A percentile compares a stretch with the other conserved stretches of the same genome.
These are phyloP conservation scores for Alces alces DNA, from an alignment of 2,113 vertebrate species.

Conservation along the genomic window DNA sequence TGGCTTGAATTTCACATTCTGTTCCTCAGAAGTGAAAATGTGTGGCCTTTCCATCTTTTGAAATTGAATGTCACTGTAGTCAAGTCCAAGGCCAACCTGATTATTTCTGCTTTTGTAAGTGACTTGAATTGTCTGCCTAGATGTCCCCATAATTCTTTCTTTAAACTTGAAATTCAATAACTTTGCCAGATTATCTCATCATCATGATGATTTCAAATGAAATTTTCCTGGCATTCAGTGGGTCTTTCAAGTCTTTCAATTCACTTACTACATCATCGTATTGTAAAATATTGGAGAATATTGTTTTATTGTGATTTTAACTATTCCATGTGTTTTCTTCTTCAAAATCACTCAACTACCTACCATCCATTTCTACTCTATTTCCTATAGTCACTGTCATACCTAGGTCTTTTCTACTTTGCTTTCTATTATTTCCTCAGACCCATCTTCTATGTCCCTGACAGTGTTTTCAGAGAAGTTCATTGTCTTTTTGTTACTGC, in stretches of 20 bases:
- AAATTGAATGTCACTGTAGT: constrained; percentile 24
- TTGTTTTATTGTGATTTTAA: neutral
- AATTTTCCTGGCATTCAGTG: neutral
- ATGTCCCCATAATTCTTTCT: neutral
- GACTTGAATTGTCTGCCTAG: constrained; percentile 26
- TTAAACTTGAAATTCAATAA: constrained; percentile 19
- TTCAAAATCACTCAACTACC: neutral
- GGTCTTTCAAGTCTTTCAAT: neutral
- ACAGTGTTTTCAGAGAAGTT: neutral
- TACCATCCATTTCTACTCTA: neutral
- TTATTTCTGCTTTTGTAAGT: constrained; percentile 32
- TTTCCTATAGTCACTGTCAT: neutral
- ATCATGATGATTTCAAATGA: neutral
- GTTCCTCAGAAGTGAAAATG: constrained; percentile 8
- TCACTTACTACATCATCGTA: neutral
- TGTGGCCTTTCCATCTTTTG: constrained; percentile 32
- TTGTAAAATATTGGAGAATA: neutral
- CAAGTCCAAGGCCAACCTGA: neutral
- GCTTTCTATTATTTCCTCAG: neutral
- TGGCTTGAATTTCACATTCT: neutral
- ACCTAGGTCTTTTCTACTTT: neutral
- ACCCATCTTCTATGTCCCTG: neutral
- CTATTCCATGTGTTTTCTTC: neutral
- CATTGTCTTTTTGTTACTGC: neutral
- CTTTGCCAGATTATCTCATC: neutral